Percentiles rank a stretch among this genome's conserved stretches.
phyloP scores from a whole-genome alignment of 1,140 invertebrate genomes.

The Whitmania pigra region DNA sequence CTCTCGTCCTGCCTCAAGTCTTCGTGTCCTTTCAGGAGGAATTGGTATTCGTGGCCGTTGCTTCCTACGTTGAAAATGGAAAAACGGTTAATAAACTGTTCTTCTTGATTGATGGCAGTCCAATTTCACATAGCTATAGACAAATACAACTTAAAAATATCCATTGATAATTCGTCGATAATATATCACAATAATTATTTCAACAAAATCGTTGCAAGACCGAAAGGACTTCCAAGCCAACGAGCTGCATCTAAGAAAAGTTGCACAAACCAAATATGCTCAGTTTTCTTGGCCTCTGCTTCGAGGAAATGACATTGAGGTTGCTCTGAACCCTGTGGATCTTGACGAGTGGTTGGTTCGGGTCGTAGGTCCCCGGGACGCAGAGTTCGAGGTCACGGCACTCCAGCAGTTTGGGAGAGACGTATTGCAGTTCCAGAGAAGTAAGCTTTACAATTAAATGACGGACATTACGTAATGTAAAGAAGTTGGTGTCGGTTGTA shows the following conservation, averaged over 20 bases:
- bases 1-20: slow-evolving; percentile 95
- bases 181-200: not conserved
- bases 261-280: slow-evolving; percentile 62
- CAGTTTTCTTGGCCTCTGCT: slow-evolving; percentile 88
- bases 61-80: slow-evolving; percentile 51
- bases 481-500: not conserved
- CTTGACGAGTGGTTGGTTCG: slow-evolving; percentile 66
- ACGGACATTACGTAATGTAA: not conserved
- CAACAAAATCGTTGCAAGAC: not conserved
- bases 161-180: too few relatives aligned
- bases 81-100: not conserved
- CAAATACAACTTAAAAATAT: too few relatives aligned
- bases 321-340: slow-evolving; percentile 72
- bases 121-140: too few relatives aligned
- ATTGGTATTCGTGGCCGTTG: slow-evolving; percentile 95
- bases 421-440: slow-evolving; percentile 74
- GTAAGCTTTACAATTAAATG: slow-evolving; percentile 38
- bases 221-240: not conserved
- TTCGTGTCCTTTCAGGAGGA: slow-evolving; percentile 96
- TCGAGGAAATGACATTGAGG: slow-evolving; percentile 87
- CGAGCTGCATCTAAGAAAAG: not conserved
- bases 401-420: slow-evolving; percentile 75
- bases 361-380: slow-evolving; percentile 84
- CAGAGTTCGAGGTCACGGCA: slow-evolving; percentile 85
- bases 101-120: too few relatives aligned